Conservation (phyloP, 2,888 invertebrate genomes). For the Ormyrus pomaceus region DNA sequence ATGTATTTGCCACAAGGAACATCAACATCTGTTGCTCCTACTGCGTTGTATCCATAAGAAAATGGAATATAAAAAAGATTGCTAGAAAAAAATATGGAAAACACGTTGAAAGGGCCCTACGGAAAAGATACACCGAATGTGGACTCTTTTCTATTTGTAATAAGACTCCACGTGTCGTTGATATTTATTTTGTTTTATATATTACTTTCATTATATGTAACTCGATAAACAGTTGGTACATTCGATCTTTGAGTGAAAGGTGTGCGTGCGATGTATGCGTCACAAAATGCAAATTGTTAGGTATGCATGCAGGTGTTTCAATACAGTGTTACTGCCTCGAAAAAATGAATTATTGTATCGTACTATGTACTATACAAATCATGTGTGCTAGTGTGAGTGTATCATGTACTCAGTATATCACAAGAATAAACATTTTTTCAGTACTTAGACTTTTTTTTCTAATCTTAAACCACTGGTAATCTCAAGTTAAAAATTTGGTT, state of each 20-base stretch:
- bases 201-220: constrained; percentile 68
- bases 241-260: constrained; percentile 52
- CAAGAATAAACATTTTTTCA: constrained; percentile 73
- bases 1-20: constrained; percentile 61
- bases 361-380: constrained; percentile 70
- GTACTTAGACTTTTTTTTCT: constrained; percentile 57
- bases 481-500: constrained; percentile 6
- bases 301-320: constrained; percentile 50
- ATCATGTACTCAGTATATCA: constrained; percentile 61
- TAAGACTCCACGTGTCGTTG: constrained; percentile 64
- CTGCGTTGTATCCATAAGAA: constrained; percentile 35
- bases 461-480: constrained; percentile 13
- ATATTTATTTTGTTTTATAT: constrained; percentile 72
- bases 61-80: constrained; percentile 44
- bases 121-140: constrained; percentile 55
- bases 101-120: constrained; percentile 14
- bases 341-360: constrained; percentile 63
- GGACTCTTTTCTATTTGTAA: constrained; percentile 57
- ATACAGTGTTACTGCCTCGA: constrained; percentile 52
- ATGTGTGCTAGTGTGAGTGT: constrained; percentile 64
- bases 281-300: constrained; percentile 40
- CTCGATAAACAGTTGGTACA: constrained; percentile 63
- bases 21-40: constrained; percentile 55
- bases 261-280: constrained; percentile 16
- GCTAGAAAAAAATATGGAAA: constrained; percentile 36